Evolutionary conservation across 1,140 invertebrate genomes (phyloP).

Genomic region (Drosophila lacertosa): DNA sequence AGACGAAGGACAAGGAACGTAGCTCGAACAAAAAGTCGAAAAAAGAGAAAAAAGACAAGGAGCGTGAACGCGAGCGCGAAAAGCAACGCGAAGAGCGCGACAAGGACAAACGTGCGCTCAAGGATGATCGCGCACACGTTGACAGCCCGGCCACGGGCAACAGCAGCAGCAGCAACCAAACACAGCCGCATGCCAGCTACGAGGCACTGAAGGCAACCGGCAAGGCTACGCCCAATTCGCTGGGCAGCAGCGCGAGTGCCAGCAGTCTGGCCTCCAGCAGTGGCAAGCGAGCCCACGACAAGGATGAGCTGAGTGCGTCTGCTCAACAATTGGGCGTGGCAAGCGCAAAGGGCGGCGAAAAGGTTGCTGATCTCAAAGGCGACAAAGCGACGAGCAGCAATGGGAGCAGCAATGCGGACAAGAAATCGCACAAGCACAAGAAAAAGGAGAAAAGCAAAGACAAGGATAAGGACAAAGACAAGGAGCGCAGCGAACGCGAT

Average conservation of each 20-base stretch:
- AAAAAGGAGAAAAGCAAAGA: slow-evolving; percentile 86
- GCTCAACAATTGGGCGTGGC: not conserved
- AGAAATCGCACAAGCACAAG: slow-evolving; percentile 86
- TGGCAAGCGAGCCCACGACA: slow-evolving; percentile 39
- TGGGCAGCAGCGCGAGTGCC: slow-evolving; percentile 60
- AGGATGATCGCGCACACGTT: slow-evolving; percentile 69
- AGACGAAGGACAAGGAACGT: slow-evolving; percentile 84
- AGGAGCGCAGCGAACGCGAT: slow-evolving; percentile 24
- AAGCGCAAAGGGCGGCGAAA: slow-evolving; percentile 44
- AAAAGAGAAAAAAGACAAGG: slow-evolving; percentile 85
- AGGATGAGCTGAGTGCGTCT: slow-evolving; percentile 38
- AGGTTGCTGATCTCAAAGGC: slow-evolving; percentile 30
- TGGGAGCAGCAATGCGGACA: slow-evolving; percentile 84
- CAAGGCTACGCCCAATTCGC: slow-evolving; percentile 64
- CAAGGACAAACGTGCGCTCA: slow-evolving; percentile 82
- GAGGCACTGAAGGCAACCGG: slow-evolving; percentile 67
- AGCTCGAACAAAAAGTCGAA: slow-evolving; percentile 85
- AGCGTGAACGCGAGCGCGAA: slow-evolving; percentile 84
- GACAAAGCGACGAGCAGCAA: slow-evolving; percentile 72
- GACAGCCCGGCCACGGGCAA: slow-evolving; percentile 48
- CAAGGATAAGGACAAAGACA: slow-evolving; percentile 80
- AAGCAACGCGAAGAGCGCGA: slow-evolving; percentile 74
- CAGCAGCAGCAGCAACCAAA: slow-evolving; percentile 21
- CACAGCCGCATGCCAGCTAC: slow-evolving; percentile 11
- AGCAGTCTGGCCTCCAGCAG: slow-evolving; percentile 41